Base-by-base conservation (phyloP, 2,113 vertebrate genomes). In the Otus sunia region DNA sequence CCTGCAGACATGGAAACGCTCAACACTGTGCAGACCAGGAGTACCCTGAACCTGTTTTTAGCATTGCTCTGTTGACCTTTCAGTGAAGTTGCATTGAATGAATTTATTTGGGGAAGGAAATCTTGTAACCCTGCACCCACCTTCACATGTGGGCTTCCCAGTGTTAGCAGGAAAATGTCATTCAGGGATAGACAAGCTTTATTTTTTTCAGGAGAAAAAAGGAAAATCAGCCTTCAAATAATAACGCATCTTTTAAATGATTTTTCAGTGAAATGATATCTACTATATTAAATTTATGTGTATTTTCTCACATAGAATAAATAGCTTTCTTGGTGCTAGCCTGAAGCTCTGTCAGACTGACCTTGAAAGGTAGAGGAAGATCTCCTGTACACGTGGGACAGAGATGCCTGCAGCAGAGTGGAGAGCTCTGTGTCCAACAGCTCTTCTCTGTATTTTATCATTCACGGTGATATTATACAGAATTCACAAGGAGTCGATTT, bases 101-200 rank as follows among this genome's bases (percentile, higher is more conserved):
- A n/a, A 43, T 45, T 77, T 20, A 20, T 12, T 12, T 53, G 64
- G 71, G 36, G 64, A 41, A 87, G 63, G 77, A 69, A 69, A 45
- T 15, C 41, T 34, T 22, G 22, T 25, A 14, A n/a, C 11, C 23
- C 41, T 0, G 0, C 16, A 15, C 5, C 2, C 19, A 25, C 11
- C 77, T 39, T 69, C 21, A 12, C 9, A 1, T 12, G 6, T 11
- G 43, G 56, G 29, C 63, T 75, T 47, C 50, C 19, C 36, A 22
- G 0, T 2, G 15, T 36, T 43, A 29, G 19, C 30, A 50, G 49
- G 50, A 50, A 71, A 64, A 43, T 9, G 32, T n/a, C 56, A 22
- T 8, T 37, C 10, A 14, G 32, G 12, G 23, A 10, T 47, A 62
- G 13, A 30, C 4, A 30, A 29, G 5, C 0, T 7, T 4, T 75